Evolutionary conservation across 2,113 vertebrate species (phyloP).

Genomic region (Carassius gibelio): DNA sequence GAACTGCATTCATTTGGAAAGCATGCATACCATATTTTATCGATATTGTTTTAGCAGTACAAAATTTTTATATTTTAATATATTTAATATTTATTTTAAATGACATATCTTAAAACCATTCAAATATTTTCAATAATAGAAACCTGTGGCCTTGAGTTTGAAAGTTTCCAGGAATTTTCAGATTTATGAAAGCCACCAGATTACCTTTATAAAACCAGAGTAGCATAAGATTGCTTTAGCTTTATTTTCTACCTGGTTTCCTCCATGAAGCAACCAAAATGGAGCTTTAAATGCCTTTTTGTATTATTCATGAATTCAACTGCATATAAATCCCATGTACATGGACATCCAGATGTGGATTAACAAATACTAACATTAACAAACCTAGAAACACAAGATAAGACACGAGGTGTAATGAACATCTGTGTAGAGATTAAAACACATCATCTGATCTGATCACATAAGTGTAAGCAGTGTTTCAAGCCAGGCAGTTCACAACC

Average conservation of each 20-base stretch:
- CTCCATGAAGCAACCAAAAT: neutral
- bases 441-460: neutral
- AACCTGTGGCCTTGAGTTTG: neutral
- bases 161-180: neutral
- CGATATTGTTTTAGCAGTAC: too few relatives aligned
- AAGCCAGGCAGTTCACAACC: slow-evolving; percentile 4
- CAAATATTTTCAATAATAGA: too few relatives aligned
- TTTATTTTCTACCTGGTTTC: slow-evolving; percentile 1
- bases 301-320: neutral
- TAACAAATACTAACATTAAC: neutral
- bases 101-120: too few relatives aligned
- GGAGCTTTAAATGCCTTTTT: neutral
- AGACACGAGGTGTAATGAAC: neutral
- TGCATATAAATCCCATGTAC: neutral
- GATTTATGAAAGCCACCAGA: neutral
- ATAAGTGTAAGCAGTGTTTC: too few relatives aligned
- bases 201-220: neutral
- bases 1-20: too few relatives aligned
- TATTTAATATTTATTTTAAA: too few relatives aligned
- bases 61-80: too few relatives aligned
- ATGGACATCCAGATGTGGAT: neutral
- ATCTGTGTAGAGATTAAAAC: neutral
- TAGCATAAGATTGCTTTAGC: neutral
- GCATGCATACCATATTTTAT: too few relatives aligned
- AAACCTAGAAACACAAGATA: neutral